Evolutionary conservation across 1,140 invertebrate genomes (phyloP).

Genomic region (Luehdorfia chinensis): DNA sequence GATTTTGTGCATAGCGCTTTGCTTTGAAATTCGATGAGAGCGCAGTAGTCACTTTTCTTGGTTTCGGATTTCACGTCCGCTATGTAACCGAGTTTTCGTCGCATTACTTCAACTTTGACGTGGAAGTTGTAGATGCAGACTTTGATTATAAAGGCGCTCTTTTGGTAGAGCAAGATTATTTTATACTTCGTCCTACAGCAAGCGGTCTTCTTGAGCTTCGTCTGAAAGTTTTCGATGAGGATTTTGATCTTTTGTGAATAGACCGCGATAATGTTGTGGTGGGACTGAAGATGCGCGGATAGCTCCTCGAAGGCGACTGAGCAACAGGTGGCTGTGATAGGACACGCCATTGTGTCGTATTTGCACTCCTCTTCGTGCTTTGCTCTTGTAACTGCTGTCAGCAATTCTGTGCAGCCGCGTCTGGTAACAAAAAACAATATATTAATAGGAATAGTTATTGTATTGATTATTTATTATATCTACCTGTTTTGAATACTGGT

Average conservation of each 20-base stretch:
- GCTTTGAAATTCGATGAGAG: slow-evolving; percentile 68
- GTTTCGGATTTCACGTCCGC: slow-evolving; percentile 55
- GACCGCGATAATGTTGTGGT: slow-evolving; percentile 65
- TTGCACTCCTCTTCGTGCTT: slow-evolving; percentile 70
- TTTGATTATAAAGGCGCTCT: slow-evolving; percentile 72
- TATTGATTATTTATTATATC: too few species aligned
- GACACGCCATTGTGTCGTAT: slow-evolving; percentile 65
- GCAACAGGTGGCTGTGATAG: slow-evolving; percentile 60
- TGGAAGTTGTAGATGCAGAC: slow-evolving; percentile 71
- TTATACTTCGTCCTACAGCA: slow-evolving; percentile 70
- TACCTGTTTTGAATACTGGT: too few species aligned
- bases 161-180: slow-evolving; percentile 60
- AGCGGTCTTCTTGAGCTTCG: slow-evolving; percentile 64
- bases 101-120: slow-evolving; percentile 66
- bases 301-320: slow-evolving; percentile 65
- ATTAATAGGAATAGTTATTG: too few species aligned
- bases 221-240: slow-evolving; percentile 71
- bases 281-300: slow-evolving; percentile 51
- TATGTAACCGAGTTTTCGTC: slow-evolving; percentile 56
- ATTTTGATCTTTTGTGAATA: slow-evolving; percentile 71
- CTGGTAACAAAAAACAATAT: slow-evolving; percentile 48
- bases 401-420: slow-evolving; percentile 61
- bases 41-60: slow-evolving; percentile 66
- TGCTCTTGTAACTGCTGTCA: slow-evolving; percentile 51
- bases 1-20: slow-evolving; percentile 64